Evolutionary conservation across 2,797 vertebrate species (phyloP).

Genomic region (Crocodylus rhombifer): DNA sequence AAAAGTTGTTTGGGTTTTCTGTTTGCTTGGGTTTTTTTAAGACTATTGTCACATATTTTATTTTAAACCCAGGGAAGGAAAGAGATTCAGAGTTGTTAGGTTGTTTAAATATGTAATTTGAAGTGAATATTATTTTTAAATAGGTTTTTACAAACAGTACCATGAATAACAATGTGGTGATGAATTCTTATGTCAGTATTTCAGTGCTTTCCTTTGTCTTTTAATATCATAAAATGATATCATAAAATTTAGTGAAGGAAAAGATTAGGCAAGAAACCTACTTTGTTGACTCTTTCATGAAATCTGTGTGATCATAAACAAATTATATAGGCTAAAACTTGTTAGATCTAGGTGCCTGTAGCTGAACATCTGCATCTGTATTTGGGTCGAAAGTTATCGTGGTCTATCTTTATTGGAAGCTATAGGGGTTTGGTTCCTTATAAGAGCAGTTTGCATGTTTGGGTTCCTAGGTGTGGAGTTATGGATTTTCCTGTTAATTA

Average conservation of each 20-base stretch:
- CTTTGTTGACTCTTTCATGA: neutral
- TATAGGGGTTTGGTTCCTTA: neutral
- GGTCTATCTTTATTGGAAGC: neutral
- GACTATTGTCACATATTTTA: neutral
- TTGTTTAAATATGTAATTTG: neutral
- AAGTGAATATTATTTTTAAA: neutral
- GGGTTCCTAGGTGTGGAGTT: neutral
- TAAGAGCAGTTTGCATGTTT: neutral
- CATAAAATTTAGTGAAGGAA: neutral
- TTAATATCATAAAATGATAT: too few species aligned
- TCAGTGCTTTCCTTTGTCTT: neutral
- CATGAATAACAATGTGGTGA: neutral
- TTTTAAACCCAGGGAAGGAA: neutral
- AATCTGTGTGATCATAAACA: neutral
- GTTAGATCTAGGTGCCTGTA: neutral
- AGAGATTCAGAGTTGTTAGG: neutral
- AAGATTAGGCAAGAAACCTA: neutral
- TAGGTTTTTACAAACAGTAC: neutral
- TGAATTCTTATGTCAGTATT: neutral
- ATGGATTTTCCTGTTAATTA: neutral
- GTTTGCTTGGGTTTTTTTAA: neutral
- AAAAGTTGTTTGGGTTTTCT: neutral
- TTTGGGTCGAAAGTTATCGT: neutral
- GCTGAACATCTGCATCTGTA: neutral
- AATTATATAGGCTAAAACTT: neutral